Evolutionary conservation across 2,113 vertebrate species (phyloP), one percentile per base, ranked within the genome.

Genomic region (Motacilla tschutschensis): DNA sequence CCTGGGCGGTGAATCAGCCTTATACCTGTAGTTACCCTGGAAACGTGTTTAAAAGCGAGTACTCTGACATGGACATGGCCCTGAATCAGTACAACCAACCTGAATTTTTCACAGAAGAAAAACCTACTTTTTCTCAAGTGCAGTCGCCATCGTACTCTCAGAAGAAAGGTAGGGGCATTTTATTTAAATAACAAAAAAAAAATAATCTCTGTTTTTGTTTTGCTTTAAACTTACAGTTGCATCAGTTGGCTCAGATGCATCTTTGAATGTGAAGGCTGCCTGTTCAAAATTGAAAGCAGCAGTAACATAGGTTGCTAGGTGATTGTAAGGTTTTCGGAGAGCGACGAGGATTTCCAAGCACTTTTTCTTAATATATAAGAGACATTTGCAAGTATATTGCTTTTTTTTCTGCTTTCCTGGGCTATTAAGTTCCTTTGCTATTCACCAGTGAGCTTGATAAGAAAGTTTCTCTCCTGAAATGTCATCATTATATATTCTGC

Each of bases 81-180:
- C 97, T 99, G 77, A 97, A 97, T 96, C 97, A 98, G 91, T 98
- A 96, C 97, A 97, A 97, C 95, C 98, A 98, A 95, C 97, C 97
- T 81, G 98, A 98, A 69, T 98, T 97, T 96, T 99, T 98, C 95
- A 93, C 97, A 35, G 98, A 99, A 93, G 96, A 98, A 94, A 98
- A 98, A 94, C 91, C 97, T 65, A 98, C 98, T 96, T 98, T 98
- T 96, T 96, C 97, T 94, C 98, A 98, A 96, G 97, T 97, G 93
- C 98, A 97, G 94, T 99, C 98, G 96, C 98, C 98, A 91, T 97
- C 98, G 88, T 97, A 95, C 80, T 96, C 95, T 17, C 97, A 98
- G 84, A 99, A 97, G 97, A 99, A 98, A 99, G 99, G 99, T 99
- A 99, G 84, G 95, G 92, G 94, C 84, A 90, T 63, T 95, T 94